Base-by-base conservation (phyloP, 2,113 vertebrate genomes). In the Arenaria interpres region DNA sequence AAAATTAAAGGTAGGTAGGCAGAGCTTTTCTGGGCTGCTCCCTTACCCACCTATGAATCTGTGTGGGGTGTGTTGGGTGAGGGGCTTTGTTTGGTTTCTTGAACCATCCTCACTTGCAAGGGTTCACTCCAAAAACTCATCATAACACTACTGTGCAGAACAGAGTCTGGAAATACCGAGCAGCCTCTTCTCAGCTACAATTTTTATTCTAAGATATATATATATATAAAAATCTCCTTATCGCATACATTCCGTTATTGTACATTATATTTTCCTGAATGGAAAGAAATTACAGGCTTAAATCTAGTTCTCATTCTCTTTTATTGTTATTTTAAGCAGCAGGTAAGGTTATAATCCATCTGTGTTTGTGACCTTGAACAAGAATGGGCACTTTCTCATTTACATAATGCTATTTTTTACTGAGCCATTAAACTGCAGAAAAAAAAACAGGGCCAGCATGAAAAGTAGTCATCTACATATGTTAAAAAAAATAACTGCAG, bases 361-460 rank as follows among this genome's bases (percentile, higher is more conserved):
- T 91, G 45, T 81, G 48, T 69, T 93, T 73, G 66, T 96, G 94
- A 96, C 94, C 92, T 95, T 95, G 86, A 93, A 79, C 73, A 82
- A 66, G 94, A 93, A 85, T 76, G 92, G 94, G 71, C 45, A 76
- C n/a, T 96, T 93, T 88, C 91, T 97, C 89, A 97, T 97, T 97
- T 97, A 82, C 96, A 97, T 97, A 97, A 97, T 91, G 87, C 89
- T 94, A 85, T 79, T 95, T 97, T 97, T 97, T 91, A 85, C 86
- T 73, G 81, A 92, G 92, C 94, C 84, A 96, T 97, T 97, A 96
- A 96, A 97, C 77, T 89, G 78, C 91, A 91, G 77, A 21, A 46
- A 46, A 46, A 91, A 91, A 91, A 97, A 62, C 50, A 89, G 66
- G 66, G 57, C 80, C 67, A 89, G 89, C 81, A 85, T 95, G 84